Conservation (phyloP, 2,113 vertebrate species). For the Craseonycteris thonglongyai region DNA sequence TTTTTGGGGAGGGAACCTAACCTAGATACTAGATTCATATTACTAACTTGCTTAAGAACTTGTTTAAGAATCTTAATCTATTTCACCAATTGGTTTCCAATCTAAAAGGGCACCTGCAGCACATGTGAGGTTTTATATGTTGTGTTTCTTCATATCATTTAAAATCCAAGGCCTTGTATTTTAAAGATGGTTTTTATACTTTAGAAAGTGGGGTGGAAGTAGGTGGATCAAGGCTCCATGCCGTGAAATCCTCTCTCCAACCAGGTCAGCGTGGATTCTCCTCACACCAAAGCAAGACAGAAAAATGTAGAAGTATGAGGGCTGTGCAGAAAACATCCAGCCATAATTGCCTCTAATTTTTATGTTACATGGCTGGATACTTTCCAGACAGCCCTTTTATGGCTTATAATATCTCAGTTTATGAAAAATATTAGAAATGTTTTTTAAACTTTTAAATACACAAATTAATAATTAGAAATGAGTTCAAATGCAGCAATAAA, state of each 20-base stretch:
- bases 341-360: too few relatives aligned
- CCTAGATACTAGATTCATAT: background rate
- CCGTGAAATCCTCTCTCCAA: background rate
- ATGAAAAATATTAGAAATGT: background rate
- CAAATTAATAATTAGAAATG: background rate
- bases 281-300: background rate
- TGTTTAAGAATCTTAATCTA: background rate
- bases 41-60: background rate
- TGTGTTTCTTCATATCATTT: background rate
- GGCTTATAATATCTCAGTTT: background rate
- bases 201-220: background rate
- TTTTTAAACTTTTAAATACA: background rate
- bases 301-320: background rate
- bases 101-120: background rate
- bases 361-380: too few relatives aligned
- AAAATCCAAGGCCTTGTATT: background rate
- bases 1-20: background rate
- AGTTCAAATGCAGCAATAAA: background rate
- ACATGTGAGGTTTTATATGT: background rate
- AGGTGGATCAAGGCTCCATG: background rate
- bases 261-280: background rate
- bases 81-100: background rate
- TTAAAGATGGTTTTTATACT: background rate
- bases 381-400: too few relatives aligned
- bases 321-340: too few relatives aligned